Evolutionary conservation across 2,888 invertebrate genomes (phyloP).

Genomic region (Noctuana brunneofusca): DNA sequence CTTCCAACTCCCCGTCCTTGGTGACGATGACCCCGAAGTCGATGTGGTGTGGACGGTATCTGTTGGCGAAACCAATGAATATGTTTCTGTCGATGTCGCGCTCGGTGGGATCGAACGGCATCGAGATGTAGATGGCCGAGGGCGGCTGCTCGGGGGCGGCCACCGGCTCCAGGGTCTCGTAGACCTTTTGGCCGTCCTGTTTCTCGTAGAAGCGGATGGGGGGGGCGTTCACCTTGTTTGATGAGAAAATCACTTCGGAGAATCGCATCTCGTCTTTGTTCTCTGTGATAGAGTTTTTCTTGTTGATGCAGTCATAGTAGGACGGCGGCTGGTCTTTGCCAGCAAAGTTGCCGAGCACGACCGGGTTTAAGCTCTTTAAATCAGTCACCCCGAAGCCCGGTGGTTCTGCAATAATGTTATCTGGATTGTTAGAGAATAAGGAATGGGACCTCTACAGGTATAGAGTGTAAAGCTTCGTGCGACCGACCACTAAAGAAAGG

Average conservation of each 20-base stretch:
- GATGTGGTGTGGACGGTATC: background rate
- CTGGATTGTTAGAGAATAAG: no score
- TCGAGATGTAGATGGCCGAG: background rate
- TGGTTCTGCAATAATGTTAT: background rate
- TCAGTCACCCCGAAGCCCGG: background rate
- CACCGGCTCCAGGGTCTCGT: background rate
- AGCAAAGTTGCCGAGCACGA: background rate
- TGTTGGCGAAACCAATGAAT: conserved; percentile 6
- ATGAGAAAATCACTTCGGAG: background rate
- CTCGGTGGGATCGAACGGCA: background rate
- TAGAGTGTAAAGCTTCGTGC: no score
- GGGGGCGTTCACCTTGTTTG: background rate
- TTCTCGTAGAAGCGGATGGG: conserved; percentile 8
- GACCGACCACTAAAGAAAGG: no score
- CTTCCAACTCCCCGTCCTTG: background rate
- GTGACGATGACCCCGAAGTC: background rate
- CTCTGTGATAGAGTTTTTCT: background rate
- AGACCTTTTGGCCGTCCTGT: background rate
- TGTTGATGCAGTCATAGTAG: background rate
- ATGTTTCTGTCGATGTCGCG: background rate
- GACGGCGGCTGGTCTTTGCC: conserved; percentile 6
- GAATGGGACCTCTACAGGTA: no score
- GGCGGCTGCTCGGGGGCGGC: background rate
- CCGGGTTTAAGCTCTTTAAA: background rate
- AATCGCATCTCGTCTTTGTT: background rate